Conservation (phyloP, 2,113 vertebrate genomes). For the Marmota monax region DNA sequence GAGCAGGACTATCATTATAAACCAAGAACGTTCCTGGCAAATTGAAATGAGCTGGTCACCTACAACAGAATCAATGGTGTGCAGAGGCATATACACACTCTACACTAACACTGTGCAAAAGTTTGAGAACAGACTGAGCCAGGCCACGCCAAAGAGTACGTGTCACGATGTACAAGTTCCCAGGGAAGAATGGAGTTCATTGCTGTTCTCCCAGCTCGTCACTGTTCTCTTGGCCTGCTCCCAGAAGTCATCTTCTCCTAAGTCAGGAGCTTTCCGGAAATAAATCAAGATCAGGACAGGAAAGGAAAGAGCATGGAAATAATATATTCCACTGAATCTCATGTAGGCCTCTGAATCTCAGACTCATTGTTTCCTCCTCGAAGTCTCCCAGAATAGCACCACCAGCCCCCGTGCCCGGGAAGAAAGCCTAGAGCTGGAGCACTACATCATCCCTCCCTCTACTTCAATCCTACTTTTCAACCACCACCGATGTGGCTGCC, state of each 20-base stretch:
- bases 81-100: neutral
- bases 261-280: neutral
- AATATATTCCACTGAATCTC: neutral
- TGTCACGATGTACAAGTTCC: fast-evolving
- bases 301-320: neutral
- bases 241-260: neutral
- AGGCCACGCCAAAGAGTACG: neutral
- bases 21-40: neutral
- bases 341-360: neutral
- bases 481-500: neutral
- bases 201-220: neutral
- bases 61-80: neutral
- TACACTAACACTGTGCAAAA: neutral
- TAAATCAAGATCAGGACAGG: neutral
- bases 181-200: neutral
- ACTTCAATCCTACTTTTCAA: neutral
- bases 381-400: neutral
- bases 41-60: neutral
- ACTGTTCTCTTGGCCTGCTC: too few relatives aligned
- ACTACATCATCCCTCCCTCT: neutral
- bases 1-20: neutral
- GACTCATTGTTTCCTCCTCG: neutral
- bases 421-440: neutral
- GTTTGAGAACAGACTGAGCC: neutral
- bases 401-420: neutral